These are phyloP conservation scores for Taphrorychus bicolor DNA, from an alignment of 2,888 invertebrate genomes.

Conservation along the genomic window DNA sequence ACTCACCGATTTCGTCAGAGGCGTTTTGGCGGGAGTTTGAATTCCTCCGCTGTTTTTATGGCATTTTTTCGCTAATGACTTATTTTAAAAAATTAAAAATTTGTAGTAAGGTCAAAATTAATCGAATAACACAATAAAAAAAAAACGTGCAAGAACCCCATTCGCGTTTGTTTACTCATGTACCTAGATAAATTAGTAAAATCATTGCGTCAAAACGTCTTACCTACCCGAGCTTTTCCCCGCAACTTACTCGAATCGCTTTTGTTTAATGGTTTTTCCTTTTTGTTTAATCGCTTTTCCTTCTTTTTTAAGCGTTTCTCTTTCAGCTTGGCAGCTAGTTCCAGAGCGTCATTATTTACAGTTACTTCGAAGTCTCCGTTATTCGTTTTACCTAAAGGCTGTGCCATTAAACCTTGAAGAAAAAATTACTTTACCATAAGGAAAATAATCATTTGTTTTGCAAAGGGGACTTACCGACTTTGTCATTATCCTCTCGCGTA, in stretches of 20 bases:
- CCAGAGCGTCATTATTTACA: not conserved
- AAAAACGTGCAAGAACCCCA: too few relatives aligned
- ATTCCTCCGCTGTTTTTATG: too few relatives aligned
- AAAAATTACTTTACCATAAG: not conserved
- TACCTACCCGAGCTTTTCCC: conserved; percentile 29
- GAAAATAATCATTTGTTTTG: not conserved
- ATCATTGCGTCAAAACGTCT: too few relatives aligned
- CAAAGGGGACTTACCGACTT: not conserved
- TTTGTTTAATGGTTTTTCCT: conserved; percentile 46
- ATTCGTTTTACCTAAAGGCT: not conserved
- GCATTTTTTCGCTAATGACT: too few relatives aligned
- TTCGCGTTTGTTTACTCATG: too few relatives aligned
- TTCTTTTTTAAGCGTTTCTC: not conserved
- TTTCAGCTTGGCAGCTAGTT: too few relatives aligned
- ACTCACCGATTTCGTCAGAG: too few relatives aligned
- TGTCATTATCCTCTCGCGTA: conserved; percentile 28
- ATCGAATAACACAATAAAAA: too few relatives aligned
- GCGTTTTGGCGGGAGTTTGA: too few relatives aligned
- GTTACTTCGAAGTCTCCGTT: not conserved
- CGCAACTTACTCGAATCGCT: conserved; percentile 45
- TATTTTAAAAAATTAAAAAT: too few relatives aligned
- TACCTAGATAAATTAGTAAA: too few relatives aligned
- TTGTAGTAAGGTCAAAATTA: too few relatives aligned
- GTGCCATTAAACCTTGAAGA: not conserved
- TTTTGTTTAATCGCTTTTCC: not conserved